Base-by-base conservation (phyloP, 2,797 vertebrate genomes). In the Erithacus rubecula region DNA sequence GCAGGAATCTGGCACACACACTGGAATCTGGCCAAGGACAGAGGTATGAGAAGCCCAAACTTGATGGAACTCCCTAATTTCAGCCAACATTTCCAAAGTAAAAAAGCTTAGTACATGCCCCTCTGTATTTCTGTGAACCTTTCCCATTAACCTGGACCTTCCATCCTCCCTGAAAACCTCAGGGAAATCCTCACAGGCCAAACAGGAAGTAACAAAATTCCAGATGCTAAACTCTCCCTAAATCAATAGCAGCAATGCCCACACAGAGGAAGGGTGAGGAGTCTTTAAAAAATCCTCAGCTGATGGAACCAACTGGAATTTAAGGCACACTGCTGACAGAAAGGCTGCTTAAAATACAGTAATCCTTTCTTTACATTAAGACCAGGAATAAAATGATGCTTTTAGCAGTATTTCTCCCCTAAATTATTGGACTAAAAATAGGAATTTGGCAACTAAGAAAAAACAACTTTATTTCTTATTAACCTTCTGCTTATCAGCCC, bases 401-500 rank as follows among this genome's bases (percentile, higher is more conserved):
- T 87, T 86, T 30, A 65, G 64, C 15, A 5, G 71, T 43, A 79
- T 77, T 92, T 59, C 67, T 87, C 65, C 59, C 43, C 58, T 67
- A 69, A 95, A 90, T 71, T 68, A 77, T 56, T 20, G 1, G 36
- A 39, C 60, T 93, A 83, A 91, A 90, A 90, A 87, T 82, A 69
- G 41, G 52, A 90, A 96, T 83, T 78, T 83, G 60, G 89, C 74
- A 91, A 92, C 34, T 55, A 69, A 67, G 68, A 72, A 93, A 95
- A 83, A 88, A 82, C 89, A 78, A 94, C 74, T 88, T 93, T 26
- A 49, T 67, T 85, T 76, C 92, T 91, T 92, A 94, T 87, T 94
- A 95, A 83, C 82, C 83, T 93, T 72, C 76, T 90, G 83, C 87
- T 95, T 96, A 96, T 95, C 93, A 86, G 81, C 46, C 49, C 44